A percentile compares a stretch with the other conserved stretches of the same genome.
phyloP scores from a whole-genome alignment of 2,888 invertebrate genomes.

The Thera britannica region DNA sequence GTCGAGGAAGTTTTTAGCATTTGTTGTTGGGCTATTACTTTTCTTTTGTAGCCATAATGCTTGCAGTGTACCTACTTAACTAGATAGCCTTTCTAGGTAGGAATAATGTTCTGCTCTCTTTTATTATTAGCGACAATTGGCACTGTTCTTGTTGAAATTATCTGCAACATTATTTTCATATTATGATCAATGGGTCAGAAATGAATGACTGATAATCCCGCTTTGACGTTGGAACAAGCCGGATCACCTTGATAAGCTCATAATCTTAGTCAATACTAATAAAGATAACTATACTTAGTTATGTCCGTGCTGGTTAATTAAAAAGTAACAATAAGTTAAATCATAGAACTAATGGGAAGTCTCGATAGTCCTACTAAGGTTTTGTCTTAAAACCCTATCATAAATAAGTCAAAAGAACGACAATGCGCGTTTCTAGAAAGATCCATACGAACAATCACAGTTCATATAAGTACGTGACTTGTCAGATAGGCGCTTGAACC shows the following conservation, averaged over 20 bases:
- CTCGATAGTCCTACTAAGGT: not conserved
- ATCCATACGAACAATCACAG: constrained; percentile 7
- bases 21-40: no score
- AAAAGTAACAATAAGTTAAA: no score
- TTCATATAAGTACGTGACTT: constrained; percentile 35
- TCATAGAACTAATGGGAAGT: not conserved
- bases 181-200: not conserved
- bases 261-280: no score
- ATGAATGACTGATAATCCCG: not conserved
- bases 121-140: not conserved
- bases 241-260: not conserved
- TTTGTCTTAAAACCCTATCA: not conserved
- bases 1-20: no score
- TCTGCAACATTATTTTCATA: not conserved
- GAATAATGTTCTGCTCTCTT: no score
- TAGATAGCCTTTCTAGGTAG: no score
- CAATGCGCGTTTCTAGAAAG: constrained; percentile 20
- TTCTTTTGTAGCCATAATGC: no score
- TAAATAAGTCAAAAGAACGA: not conserved
- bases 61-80: no score
- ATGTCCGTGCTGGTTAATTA: no score
- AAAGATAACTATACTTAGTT: no score
- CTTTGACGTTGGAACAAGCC: not conserved
- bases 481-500: constrained; percentile 47
- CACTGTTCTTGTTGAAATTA: not conserved